These are phyloP conservation scores for Cettia cetti DNA, from an alignment of 2,113 vertebrate species.

Conservation along the genomic window DNA sequence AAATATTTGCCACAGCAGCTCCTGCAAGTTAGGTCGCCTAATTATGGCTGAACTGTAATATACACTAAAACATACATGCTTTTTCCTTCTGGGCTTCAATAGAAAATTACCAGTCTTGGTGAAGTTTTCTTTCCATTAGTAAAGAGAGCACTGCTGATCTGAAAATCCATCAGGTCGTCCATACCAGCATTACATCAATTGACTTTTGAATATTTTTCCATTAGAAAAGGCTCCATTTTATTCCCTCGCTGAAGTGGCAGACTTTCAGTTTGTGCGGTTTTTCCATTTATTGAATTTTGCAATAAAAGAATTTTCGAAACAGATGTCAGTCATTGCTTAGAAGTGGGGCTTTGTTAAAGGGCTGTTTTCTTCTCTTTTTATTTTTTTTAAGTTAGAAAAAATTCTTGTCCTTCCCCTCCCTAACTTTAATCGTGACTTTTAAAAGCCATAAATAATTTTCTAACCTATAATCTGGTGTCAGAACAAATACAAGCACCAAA, in stretches of 20 bases:
- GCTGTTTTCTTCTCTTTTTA: neutral
- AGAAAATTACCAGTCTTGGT: slow-evolving; percentile 30
- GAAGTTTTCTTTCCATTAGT: slow-evolving; percentile 51
- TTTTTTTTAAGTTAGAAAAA: neutral
- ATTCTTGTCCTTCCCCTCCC: neutral
- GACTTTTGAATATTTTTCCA: slow-evolving; percentile 63
- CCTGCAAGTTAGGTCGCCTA: neutral
- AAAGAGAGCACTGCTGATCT: slow-evolving; percentile 31
- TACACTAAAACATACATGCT: neutral
- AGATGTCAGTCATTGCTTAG: slow-evolving; percentile 57
- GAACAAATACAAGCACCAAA: neutral
- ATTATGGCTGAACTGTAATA: neutral
- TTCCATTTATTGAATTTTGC: slow-evolving; percentile 59
- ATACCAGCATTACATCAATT: slow-evolving; percentile 54
- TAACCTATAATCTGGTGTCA: slow-evolving; percentile 13
- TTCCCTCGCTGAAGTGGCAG: slow-evolving; percentile 19
- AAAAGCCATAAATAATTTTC: neutral
- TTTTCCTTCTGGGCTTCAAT: slow-evolving; percentile 31
- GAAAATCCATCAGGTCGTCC: slow-evolving; percentile 54
- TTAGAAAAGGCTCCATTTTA: slow-evolving; percentile 52
- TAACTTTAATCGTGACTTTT: neutral
- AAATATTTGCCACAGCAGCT: neutral
- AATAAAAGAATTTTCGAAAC: slow-evolving; percentile 53
- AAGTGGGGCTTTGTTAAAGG: slow-evolving; percentile 7
- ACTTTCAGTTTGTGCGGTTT: slow-evolving; percentile 50